Evolutionary conservation across 1,140 invertebrate species (phyloP).

Genomic region (Cyrtorhinus lividipennis): DNA sequence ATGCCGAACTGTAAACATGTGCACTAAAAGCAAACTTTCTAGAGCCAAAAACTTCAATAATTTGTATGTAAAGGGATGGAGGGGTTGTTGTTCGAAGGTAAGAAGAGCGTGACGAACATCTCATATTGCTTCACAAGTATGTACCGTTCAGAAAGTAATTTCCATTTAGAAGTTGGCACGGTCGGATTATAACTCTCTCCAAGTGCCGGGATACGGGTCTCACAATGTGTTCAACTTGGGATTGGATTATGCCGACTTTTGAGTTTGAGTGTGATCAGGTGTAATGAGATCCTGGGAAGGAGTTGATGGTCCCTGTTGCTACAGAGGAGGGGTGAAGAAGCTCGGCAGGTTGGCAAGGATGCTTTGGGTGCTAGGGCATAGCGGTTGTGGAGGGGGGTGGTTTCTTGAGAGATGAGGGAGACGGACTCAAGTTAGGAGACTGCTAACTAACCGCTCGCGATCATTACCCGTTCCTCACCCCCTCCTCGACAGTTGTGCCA

Average conservation of each 20-base stretch:
- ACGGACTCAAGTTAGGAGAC: neutral
- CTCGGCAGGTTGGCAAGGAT: no score
- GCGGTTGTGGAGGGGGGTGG: neutral
- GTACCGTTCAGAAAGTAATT: neutral
- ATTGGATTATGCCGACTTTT: conserved; percentile 9
- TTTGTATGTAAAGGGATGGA: no score
- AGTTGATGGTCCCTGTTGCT: no score
- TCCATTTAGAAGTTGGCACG: neutral
- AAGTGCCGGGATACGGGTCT: neutral
- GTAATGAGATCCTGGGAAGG: neutral
- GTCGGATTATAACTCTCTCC: conserved; percentile 1
- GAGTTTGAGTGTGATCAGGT: conserved; percentile 5
- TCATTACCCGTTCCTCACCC: neutral
- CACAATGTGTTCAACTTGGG: neutral
- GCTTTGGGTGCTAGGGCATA: neutral
- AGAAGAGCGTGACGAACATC: neutral
- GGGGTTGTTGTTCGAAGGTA: neutral
- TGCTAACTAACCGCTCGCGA: neutral
- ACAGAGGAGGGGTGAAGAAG: no score
- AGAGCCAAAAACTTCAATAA: no score
- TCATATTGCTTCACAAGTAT: neutral
- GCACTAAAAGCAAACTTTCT: no score
- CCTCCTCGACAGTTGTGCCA: no score
- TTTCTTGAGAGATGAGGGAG: neutral
- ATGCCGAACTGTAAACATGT: no score